phyloP scores from a whole-genome alignment of 1,140 invertebrate species.

The Heliconius eleuchia region DNA sequence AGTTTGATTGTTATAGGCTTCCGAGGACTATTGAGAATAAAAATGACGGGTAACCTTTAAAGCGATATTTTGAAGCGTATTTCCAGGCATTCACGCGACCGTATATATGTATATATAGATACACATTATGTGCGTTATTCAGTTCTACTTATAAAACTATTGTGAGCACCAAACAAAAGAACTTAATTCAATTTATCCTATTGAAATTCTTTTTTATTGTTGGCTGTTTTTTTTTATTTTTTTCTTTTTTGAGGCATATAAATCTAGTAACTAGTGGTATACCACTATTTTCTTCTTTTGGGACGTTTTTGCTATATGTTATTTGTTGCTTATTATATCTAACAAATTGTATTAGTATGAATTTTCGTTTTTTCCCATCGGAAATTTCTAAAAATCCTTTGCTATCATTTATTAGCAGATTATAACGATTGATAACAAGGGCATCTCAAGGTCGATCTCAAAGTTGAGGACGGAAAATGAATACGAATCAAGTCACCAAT shows the following conservation, averaged over 20 bases:
- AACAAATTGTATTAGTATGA: no score
- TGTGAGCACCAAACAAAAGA: not conserved
- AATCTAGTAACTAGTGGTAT: not conserved
- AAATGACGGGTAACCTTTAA: not conserved
- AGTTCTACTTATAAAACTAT: constrained; percentile 3
- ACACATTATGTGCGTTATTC: not conserved
- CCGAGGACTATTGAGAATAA: not conserved
- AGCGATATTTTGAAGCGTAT: not conserved
- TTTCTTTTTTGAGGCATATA: not conserved
- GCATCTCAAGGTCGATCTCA: no score
- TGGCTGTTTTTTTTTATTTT: not conserved
- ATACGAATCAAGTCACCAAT: no score
- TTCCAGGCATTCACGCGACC: not conserved
- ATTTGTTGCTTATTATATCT: no score
- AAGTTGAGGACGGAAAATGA: no score
- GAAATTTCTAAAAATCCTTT: no score
- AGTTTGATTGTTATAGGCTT: not conserved
- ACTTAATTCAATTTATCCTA: not conserved
- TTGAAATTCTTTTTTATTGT: not conserved
- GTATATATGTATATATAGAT: not conserved
- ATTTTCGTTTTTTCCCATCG: no score
- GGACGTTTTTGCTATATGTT: no score
- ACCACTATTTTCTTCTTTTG: not conserved
- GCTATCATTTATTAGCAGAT: no score
- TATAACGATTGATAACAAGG: no score